Conservation (phyloP, 2,797 vertebrate species). For the Tarsius wallacei region DNA sequence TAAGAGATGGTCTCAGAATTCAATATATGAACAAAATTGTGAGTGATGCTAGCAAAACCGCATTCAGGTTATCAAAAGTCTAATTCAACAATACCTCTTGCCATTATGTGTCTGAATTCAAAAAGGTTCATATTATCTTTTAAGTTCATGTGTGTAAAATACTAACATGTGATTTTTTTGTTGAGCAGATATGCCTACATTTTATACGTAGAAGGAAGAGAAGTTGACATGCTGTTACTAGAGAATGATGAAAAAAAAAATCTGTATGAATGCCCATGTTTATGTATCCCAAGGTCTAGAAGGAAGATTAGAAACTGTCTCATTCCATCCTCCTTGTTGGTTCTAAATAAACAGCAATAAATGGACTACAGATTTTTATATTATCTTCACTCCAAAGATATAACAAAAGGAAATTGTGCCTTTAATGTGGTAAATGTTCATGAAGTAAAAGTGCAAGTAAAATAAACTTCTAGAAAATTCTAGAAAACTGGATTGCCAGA, state of each 20-base stretch:
- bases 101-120: not conserved
- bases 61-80: not conserved
- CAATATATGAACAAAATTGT: conserved; percentile 73
- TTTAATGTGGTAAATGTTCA: conserved; percentile 12
- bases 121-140: conserved; percentile 4
- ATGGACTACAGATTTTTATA: not conserved
- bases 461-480: not conserved
- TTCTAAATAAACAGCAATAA: conserved; percentile 25
- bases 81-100: not conserved
- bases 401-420: not conserved
- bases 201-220: not conserved
- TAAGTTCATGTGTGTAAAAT: not conserved
- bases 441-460: conserved; percentile 1
- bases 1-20: not conserved
- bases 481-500: not conserved
- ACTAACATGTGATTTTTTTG: not conserved
- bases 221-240: not conserved
- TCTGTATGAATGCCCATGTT: not conserved
- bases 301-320: not conserved
- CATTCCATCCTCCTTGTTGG: not conserved
- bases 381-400: not conserved
- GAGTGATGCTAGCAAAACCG: not conserved
- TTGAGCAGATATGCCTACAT: not conserved
- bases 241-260: not conserved
- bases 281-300: not conserved